Base-by-base conservation (phyloP, 2,888 invertebrate genomes). In the Masnerella sp. region DNA sequence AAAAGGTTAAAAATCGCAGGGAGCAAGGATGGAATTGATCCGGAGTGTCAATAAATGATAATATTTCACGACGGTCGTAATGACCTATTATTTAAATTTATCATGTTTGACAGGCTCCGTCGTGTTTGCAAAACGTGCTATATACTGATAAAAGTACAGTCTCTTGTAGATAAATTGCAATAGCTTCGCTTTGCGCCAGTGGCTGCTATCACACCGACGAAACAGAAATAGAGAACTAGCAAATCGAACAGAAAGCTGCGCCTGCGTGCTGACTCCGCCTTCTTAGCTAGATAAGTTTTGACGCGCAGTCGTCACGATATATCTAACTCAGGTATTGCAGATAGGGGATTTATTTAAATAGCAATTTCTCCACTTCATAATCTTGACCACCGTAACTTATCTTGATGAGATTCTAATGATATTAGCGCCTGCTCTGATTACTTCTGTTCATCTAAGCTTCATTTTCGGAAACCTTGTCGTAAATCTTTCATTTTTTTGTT, bases 301-400 rank as follows among this genome's bases (percentile, higher is more conserved):
- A 73, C 72, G 72, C 72, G 59, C 62, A 72, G 67, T 73, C 72
- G 67, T 73, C 67, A 62, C 61, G 67, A 67, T 73, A 67, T 67
- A 73, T 62, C 67, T 32, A 62, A 42, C 72, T 61, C 51, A 42
- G 54, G 61, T 62, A 73, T 67, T 67, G 51, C 30, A 67, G 61
- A 67, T 51, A 67, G 62, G 56, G 67, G 72, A 67, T 67, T 73
- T 67, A 67, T 73, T 73, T 73, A 67, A 73, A 67, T 45, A 65
- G 67, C 67, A 62, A 73, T 73, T 61, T 20, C 67, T 42, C 56
- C 42, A 32, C 61, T 47, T 67, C 67, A 28, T 43, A 54, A 47
- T 67, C 67, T 73, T 62, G 52, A 56, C 67, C 45, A 59, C 38
- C 47, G 61, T 73, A 67, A 67, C 59, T 67, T 67, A 67, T 61